A percentile compares a stretch with the other conserved stretches of the same genome.
phyloP scores from a whole-genome alignment of 2,888 invertebrate genomes.

The Agrotis exclamationis region DNA sequence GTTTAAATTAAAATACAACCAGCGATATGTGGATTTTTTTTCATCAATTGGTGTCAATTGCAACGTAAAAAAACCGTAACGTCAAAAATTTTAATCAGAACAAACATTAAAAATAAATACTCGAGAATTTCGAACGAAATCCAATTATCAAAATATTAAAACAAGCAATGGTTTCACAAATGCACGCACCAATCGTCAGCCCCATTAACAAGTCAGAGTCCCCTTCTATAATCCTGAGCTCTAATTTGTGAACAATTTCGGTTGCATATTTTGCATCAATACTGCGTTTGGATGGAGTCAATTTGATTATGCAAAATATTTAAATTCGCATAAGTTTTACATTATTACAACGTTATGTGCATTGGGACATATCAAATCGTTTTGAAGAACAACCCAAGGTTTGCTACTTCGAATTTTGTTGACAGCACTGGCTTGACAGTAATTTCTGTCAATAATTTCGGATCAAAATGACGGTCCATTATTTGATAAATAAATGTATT shows the following conservation, averaged over 20 bases:
- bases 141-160: slow-evolving; percentile 13
- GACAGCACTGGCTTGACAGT: slow-evolving; percentile 13
- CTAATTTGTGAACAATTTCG: slow-evolving; percentile 65
- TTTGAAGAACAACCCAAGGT: slow-evolving; percentile 35
- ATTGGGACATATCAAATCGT: slow-evolving; percentile 72
- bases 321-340: slow-evolving; percentile 81
- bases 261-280: slow-evolving; percentile 84
- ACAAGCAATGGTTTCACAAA: slow-evolving; percentile 1
- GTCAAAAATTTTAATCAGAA: background rate
- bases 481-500: background rate
- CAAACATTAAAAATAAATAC: background rate
- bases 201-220: slow-evolving; percentile 38
- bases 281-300: slow-evolving; percentile 72
- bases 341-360: slow-evolving; percentile 72
- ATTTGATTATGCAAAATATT: slow-evolving; percentile 86
- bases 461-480: background rate
- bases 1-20: background rate
- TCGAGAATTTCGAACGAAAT: slow-evolving; percentile 12
- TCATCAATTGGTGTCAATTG: background rate
- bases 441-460: slow-evolving; percentile 15
- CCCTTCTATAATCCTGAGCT: slow-evolving; percentile 36
- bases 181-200: slow-evolving; percentile 15
- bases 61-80: no score
- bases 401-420: slow-evolving; percentile 25
- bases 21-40: no score